Evolutionary conservation across 2,113 vertebrate genomes (phyloP), one percentile per base, ranked within the genome.

Genomic region (Ancistrus triradiatus): DNA sequence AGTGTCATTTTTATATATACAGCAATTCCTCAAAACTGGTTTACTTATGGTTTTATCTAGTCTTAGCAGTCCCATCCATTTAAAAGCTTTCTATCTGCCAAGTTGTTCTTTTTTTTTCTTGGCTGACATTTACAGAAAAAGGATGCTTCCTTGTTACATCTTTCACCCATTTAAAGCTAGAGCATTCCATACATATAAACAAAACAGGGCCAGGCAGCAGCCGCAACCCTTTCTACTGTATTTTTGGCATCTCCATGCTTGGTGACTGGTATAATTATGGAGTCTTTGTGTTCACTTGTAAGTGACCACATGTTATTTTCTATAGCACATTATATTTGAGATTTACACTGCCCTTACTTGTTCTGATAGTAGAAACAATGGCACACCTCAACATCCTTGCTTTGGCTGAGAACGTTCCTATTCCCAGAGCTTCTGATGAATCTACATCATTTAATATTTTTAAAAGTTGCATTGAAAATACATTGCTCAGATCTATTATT

Each of bases 401-500:
- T 66, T 47, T 35, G 42, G 28, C 22, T 25, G 4, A 48, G 43
- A 25, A 19, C 7, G 2, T 3, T 8, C 22, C 10, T 3, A 37
- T 19, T 65, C 31, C 27, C 28, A 56, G 28, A 42, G 33, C 44
- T 59, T 58, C 18, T n/a, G 49, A 55, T n/a, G n/a, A n/a, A n/a
- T n/a, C n/a, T n/a, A n/a, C n/a, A n/a, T n/a, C 27, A 31, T 31
- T 31, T 31, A 7, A 31, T 31, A 31, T 31, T 31, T 31, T 31
- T 31, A 3, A 31, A 31, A 31, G n/a, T 31, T 31, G 27, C 27
- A 14, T 15, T 28, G 43, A 33, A 66, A 58, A 57, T 10, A 43
- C 43, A 66, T 66, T 66, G 38, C 43, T 48, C 44, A 57, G 43
- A 66, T 66, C 58, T 66, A 66, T 66, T 58, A 38, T 8, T 52